Base-by-base conservation (phyloP, 2,888 invertebrate species). In the Celastrina argiolus region DNA sequence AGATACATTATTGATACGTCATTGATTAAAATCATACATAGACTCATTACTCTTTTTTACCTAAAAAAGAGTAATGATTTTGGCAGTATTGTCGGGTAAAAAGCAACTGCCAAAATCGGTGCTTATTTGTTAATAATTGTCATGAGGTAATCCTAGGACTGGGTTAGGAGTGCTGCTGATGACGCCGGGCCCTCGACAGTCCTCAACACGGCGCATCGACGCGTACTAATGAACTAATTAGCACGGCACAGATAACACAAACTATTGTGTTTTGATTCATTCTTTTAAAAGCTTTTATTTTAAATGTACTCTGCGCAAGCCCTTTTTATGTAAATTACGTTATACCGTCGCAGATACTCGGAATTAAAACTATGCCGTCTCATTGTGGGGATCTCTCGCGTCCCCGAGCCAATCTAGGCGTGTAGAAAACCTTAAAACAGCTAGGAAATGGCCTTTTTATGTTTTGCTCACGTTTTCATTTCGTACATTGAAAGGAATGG, bases 191-290 rank as follows among this genome's bases (percentile, higher is more conserved):
- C n/a, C n/a, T n/a, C n/a, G n/a, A n/a, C 42, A 8, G 42, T n/a
- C 6, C 42, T 42, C 42, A n/a, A 1, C 41, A 14, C 18, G 10
- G 61, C 22, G 34, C 34, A 61, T 36, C 36, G 61, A 36, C 22
- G 36, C 61, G 59, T 34, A 61, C 61, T 61, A 61, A 61, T 39
- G 61, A 61, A 61, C 61, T 61, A 61, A 61, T 61, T 61, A 61
- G 61, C 58, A 31, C 58, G 31, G 58, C 58, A 28, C 28, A 28
- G 16, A 58, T 58, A 58, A 58, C 58, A 58, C 51, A 22, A 51
- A 51, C 51, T 51, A 51, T 51, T 51, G 51, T 51, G 51, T 51
- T 51, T 51, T 51, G 51, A 51, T 51, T 51, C 51, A 51, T 28
- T 58, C 58, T 58, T 58, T 31, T 28, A 31, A 31, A 31, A 31